Evolutionary conservation across 1,140 invertebrate species (phyloP).

Genomic region (Aplysia californica): DNA sequence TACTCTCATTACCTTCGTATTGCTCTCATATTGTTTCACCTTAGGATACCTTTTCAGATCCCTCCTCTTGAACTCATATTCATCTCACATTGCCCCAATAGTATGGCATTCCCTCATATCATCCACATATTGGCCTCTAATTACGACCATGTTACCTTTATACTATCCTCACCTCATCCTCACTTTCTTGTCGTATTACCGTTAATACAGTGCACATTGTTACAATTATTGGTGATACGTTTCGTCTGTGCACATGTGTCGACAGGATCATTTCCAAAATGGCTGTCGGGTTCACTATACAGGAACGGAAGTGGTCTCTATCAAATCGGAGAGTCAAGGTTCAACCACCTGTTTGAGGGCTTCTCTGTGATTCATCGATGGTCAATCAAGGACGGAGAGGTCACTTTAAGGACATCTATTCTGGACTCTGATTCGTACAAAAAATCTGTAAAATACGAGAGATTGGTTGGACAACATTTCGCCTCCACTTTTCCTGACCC

Average conservation of each 20-base stretch:
- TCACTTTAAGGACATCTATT: conserved; percentile 81
- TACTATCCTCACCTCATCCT: no score
- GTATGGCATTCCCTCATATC: no score
- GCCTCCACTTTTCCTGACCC: conserved; percentile 72
- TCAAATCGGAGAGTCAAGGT: conserved; percentile 78
- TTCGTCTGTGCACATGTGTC: no score
- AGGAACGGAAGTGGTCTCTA: conserved; percentile 88
- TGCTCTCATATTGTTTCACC: no score
- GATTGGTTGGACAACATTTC: conserved; percentile 87
- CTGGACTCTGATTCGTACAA: conserved; percentile 80
- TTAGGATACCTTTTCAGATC: no score
- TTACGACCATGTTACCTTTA: no score
- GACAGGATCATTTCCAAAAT: conserved; percentile 78
- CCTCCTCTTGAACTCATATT: no score
- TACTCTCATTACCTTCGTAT: no score
- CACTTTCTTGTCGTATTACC: no score
- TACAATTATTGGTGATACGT: neutral
- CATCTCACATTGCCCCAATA: no score
- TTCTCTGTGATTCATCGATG: conserved; percentile 86
- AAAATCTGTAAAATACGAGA: conserved; percentile 78
- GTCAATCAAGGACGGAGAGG: conserved; percentile 47
- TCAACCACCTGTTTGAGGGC: conserved; percentile 89
- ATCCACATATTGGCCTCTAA: no score
- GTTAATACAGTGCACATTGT: neutral
- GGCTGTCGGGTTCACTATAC: conserved; percentile 83